A percentile compares a stretch with the other conserved stretches of the same genome.
Conservation (phyloP, 2,888 invertebrate species). For the Cryptus armator region DNA sequence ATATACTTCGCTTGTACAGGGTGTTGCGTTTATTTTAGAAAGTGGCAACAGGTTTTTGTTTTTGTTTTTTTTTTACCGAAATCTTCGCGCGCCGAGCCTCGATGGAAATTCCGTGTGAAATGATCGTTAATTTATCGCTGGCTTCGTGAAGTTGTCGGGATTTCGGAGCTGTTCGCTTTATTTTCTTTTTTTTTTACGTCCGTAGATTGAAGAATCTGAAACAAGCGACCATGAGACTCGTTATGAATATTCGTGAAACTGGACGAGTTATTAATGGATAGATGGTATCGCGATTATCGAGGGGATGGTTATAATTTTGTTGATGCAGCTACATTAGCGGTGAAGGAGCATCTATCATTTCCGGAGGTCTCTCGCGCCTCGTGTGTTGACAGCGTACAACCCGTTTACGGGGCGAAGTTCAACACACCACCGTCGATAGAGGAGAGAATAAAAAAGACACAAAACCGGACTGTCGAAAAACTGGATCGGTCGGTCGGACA, state of each 20-base stretch:
- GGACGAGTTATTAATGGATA: constrained; percentile 56
- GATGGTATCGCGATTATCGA: constrained; percentile 78
- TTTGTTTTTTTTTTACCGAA: constrained; percentile 3
- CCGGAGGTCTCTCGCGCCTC: constrained; percentile 78
- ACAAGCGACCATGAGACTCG: background rate
- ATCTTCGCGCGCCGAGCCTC: constrained; percentile 47
- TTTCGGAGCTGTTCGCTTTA: background rate
- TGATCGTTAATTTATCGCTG: background rate
- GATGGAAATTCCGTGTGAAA: constrained; percentile 36
- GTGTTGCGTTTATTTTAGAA: constrained; percentile 61
- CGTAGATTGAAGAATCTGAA: background rate
- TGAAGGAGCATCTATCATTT: constrained; percentile 82
- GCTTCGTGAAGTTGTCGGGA: background rate
- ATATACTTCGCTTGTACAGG: constrained; percentile 11
- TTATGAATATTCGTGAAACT: background rate
- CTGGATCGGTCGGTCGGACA: constrained; percentile 78
- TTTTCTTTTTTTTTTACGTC: background rate
- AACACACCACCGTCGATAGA: constrained; percentile 55
- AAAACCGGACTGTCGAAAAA: constrained; percentile 78
- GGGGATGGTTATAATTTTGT: constrained; percentile 81
- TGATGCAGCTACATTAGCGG: constrained; percentile 83
- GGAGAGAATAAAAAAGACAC: constrained; percentile 29
- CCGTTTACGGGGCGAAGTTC: constrained; percentile 81
- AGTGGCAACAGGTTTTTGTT: constrained; percentile 69
- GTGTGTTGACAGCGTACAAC: constrained; percentile 84